Evolutionary conservation across 2,797 vertebrate genomes (phyloP).

Genomic region (Heterohyrax brucei): DNA sequence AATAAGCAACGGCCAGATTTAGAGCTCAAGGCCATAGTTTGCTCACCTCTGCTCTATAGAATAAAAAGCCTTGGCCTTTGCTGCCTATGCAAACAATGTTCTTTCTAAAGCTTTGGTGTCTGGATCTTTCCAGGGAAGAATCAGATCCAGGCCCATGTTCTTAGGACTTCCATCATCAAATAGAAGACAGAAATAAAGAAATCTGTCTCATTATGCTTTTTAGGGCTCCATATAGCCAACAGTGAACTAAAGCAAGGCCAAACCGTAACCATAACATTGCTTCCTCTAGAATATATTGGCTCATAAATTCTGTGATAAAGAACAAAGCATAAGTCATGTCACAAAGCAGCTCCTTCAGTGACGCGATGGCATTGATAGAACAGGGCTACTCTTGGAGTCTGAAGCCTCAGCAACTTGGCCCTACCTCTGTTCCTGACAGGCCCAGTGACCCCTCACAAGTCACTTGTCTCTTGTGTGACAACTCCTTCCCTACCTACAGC

Average conservation of each 20-base stretch:
- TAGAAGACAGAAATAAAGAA: constrained; percentile 54
- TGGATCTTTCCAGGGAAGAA: constrained; percentile 32
- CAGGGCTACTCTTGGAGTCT: constrained; percentile 31
- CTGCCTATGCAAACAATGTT: not conserved
- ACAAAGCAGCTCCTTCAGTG: constrained; percentile 40
- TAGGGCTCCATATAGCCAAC: constrained; percentile 10
- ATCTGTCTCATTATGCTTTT: constrained; percentile 54
- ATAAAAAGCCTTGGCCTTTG: constrained; percentile 40
- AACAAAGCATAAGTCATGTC: constrained; percentile 52
- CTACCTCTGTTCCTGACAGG: constrained; percentile 39
- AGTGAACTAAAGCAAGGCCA: constrained; percentile 62
- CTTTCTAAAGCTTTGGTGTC: constrained; percentile 38
- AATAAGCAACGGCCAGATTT: constrained; percentile 14
- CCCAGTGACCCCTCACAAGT: not conserved
- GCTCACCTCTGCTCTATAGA: not conserved
- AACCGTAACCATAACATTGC: constrained; percentile 58
- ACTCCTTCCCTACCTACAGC: constrained; percentile 15
- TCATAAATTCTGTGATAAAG: constrained; percentile 71
- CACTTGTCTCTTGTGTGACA: constrained; percentile 39
- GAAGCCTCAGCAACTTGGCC: not conserved
- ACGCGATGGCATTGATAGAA: constrained; percentile 56
- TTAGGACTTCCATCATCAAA: constrained; percentile 23
- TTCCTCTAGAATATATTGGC: constrained; percentile 38
- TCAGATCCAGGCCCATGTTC: not conserved
- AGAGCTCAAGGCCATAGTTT: not conserved